A percentile compares a stretch with the other conserved stretches of the same genome.
These are phyloP conservation scores for Lota lota DNA, from an alignment of 2,113 vertebrate genomes.

Conservation along the genomic window DNA sequence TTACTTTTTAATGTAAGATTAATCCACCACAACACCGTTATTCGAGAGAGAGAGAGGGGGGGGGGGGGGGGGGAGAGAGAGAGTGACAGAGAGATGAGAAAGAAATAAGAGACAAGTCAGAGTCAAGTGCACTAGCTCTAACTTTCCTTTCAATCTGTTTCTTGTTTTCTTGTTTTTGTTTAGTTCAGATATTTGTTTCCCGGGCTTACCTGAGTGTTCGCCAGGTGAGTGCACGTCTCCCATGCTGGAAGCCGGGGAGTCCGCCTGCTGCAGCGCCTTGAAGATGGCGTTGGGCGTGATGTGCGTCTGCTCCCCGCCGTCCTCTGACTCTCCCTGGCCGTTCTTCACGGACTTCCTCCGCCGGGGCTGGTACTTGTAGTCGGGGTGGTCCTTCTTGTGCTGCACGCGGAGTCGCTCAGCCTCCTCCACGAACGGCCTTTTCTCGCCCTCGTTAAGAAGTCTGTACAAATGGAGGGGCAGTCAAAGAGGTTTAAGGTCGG, in stretches of 20 bases:
- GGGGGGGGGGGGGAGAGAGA: not conserved
- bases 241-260: conserved; percentile 94
- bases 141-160: not conserved
- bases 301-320: conserved; percentile 87
- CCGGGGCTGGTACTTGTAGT: conserved; percentile 96
- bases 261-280: conserved; percentile 94
- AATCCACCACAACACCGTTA: not conserved
- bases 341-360: conserved; percentile 94
- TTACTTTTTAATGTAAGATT: not conserved
- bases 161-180: not conserved
- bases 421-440: conserved; percentile 94
- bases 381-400: conserved; percentile 97
- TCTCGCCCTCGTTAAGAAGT: conserved; percentile 91
- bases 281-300: conserved; percentile 95
- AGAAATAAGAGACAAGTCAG: not conserved
- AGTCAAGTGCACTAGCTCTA: not conserved
- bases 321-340: conserved; percentile 87
- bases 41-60: no score
- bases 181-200: not conserved
- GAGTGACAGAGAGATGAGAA: not conserved
- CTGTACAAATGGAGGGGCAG: conserved; percentile 53
- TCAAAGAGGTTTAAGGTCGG: conserved; percentile 1
- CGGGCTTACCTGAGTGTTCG: conserved; percentile 87
- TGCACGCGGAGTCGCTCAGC: conserved; percentile 93
- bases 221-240: conserved; percentile 93